Percentiles rank a stretch among this genome's conserved stretches.
Evolutionary conservation across 2,888 invertebrate genomes (phyloP).

Genomic region (Cantharis rufa): DNA sequence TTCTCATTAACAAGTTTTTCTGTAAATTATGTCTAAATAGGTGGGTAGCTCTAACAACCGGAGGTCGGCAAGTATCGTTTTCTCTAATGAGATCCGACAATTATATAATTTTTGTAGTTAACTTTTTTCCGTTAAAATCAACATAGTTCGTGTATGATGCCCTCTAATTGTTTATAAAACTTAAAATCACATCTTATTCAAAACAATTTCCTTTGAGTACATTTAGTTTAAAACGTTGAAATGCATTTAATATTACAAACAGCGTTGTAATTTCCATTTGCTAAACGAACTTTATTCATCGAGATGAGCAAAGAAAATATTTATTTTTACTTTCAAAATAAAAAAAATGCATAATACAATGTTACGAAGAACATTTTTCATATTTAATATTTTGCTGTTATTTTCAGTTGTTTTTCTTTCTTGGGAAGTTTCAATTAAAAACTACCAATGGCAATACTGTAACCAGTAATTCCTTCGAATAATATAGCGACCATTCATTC

Average conservation of each 20-base stretch:
- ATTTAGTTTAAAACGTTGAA: background rate
- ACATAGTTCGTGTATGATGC: background rate
- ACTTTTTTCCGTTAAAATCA: background rate
- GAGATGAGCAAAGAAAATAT: background rate
- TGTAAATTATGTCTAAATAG: too few species aligned
- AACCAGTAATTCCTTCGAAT: too few species aligned
- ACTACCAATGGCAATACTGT: too few species aligned
- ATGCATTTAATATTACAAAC: background rate
- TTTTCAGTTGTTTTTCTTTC: too few species aligned
- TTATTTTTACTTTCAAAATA: background rate
- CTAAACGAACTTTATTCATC: background rate
- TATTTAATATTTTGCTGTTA: too few species aligned
- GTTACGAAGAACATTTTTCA: too few species aligned
- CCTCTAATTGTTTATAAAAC: background rate
- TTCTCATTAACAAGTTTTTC: too few species aligned
- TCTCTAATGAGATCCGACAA: too few species aligned
- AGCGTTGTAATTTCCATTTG: background rate
- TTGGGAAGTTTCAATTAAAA: background rate
- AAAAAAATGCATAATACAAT: background rate
- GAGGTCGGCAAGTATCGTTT: too few species aligned
- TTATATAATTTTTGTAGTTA: too few species aligned
- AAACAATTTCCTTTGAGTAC: background rate
- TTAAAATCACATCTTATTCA: background rate
- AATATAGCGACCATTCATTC: too few species aligned
- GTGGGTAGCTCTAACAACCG: too few species aligned